Evolutionary conservation across 1,140 invertebrate species (phyloP), one percentile per base, ranked within the genome.

Genomic region (Hyles vespertilio): DNA sequence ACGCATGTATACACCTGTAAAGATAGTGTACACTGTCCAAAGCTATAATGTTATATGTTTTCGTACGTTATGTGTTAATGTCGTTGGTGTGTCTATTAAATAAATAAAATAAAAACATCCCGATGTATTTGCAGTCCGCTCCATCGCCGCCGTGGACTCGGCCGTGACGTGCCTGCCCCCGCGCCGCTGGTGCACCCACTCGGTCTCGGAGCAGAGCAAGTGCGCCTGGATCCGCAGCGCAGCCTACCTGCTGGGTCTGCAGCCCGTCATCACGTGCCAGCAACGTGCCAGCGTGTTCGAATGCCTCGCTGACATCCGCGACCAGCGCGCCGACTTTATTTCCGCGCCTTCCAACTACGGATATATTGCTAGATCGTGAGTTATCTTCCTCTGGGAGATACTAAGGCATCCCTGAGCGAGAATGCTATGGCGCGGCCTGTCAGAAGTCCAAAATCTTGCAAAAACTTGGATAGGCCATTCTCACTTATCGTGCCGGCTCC

Each of bases 281-380:
- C 77, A 79, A 56, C 64, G 80, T 5, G 54, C 51, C 10, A 86
- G 75, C 5, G 70, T 79, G 3, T 89, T 92, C 51, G 89, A 92
- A 10, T 96, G 95, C 76, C 90, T 96, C 54, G 70, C 80, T 0
- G 87, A 90, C 56, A 92, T 96, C 32, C 80, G 88, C 33, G 81
- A 91, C 3, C 83, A 90, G 9, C 61, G 89, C 4, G 92, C 93
- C n/a, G 94, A 96, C 74, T 84, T 96, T 55, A 91, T 94, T 10
- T 90, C 91, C 2, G 80, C 93, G 1, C 93, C 94, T 47, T 91
- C 93, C 0, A 94, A 94, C 69, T 93, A 93, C 63, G 93, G 94
- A 49, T 94, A 92, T 69, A 79, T 93, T 33, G 93, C 93, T n/a
- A 92, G 93, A 75, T 86, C 91, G 91, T 95, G 87, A 90, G 87